Percentiles rank a stretch among this genome's conserved stretches.
Conservation (phyloP, 2,888 invertebrate species). For the Melipona beecheii region DNA sequence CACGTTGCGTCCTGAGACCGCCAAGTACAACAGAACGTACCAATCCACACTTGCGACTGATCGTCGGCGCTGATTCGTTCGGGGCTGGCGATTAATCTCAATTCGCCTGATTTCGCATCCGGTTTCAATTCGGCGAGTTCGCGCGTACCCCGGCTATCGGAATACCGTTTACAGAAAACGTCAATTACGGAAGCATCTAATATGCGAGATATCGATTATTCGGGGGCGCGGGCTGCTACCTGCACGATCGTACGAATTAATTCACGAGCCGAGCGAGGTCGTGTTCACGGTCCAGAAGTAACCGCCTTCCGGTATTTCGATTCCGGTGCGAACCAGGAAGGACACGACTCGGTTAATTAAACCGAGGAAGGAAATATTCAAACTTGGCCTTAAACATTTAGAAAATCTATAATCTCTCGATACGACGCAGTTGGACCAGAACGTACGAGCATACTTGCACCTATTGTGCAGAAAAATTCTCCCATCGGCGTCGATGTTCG, state of each 20-base stretch:
- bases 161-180: slow-evolving; percentile 30
- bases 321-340: not conserved
- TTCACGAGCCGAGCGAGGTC: not conserved
- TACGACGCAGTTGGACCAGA: not conserved
- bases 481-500: not conserved
- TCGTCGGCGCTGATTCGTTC: not conserved
- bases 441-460: not conserved
- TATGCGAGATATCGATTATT: slow-evolving; percentile 33
- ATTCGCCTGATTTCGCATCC: not conserved
- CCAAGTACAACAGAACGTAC: not conserved
- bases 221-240: slow-evolving; percentile 6
- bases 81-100: not conserved
- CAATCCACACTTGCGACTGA: not conserved
- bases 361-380: not conserved
- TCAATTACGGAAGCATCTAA: slow-evolving; percentile 30
- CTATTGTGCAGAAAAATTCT: not conserved
- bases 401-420: not conserved
- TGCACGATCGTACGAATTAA: slow-evolving; percentile 30
- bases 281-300: not conserved
- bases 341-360: not conserved
- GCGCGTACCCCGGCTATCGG: slow-evolving; percentile 1
- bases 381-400: not conserved
- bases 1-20: not conserved
- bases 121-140: not conserved
- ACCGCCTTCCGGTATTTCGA: not conserved